Evolutionary conservation across 2,797 vertebrate genomes (phyloP).

Genomic region (Poecilia velifera): DNA sequence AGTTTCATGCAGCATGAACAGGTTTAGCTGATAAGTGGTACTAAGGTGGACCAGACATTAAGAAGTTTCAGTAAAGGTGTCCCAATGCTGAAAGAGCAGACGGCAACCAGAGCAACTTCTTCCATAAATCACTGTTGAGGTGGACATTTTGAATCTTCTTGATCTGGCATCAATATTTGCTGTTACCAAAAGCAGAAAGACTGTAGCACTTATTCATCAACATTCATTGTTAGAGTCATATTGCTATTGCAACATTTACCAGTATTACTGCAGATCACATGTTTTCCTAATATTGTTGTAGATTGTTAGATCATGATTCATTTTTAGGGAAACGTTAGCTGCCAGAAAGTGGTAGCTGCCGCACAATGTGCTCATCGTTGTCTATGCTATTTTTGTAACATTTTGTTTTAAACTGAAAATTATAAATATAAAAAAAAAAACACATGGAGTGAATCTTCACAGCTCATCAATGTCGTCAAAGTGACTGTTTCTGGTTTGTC

Average conservation of each 20-base stretch:
- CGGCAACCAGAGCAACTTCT: neutral
- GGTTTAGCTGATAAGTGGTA: neutral
- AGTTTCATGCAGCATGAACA: neutral
- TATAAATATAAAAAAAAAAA: neutral
- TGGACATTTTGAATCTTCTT: neutral
- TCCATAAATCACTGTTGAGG: neutral
- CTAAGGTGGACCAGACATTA: neutral
- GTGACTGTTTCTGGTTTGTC: slow-evolving; percentile 22
- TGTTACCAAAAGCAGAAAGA: neutral
- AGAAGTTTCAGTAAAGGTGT: neutral
- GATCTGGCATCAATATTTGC: too few relatives aligned
- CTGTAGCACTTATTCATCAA: neutral
- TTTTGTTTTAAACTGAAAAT: neutral
- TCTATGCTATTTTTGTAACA: neutral
- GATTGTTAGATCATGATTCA: neutral
- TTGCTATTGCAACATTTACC: neutral
- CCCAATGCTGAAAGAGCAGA: neutral
- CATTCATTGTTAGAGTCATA: neutral
- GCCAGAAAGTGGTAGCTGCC: neutral
- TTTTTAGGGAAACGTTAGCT: neutral
- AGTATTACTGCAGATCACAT: neutral
- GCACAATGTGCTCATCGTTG: neutral
- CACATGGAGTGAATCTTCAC: slow-evolving; percentile 3
- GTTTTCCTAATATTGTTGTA: neutral
- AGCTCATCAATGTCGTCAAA: neutral